Base-by-base conservation (phyloP, 2,888 invertebrate genomes). In the Eueremaeus valkanovi region DNA sequence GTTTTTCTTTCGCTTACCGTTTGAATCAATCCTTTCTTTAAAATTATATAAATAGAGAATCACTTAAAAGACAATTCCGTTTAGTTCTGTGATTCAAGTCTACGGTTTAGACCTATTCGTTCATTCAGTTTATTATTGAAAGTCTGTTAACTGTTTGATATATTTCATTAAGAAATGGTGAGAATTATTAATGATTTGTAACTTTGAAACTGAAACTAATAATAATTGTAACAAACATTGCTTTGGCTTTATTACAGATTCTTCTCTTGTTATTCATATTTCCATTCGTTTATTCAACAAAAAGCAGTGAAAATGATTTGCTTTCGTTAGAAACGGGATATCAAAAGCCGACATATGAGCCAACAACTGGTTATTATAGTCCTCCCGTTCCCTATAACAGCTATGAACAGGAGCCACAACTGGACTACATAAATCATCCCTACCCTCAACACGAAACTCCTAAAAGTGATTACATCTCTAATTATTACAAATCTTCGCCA, bases 251-350 rank as follows among this genome's bases (percentile, higher is more conserved):
- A 18, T 61, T 31, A 29, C 61, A 61, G 61, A 61, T 29, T 31
- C 31, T 61, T 29, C 18, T 13, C 13, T 61, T 61, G 16, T 1
- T 61, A 29, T 31, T 61, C 16, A 29, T 61, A 16, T 31, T 58
- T 29, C 18, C 61, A 13, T 16, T 29, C n/a, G 31, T 61, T 61
- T 61, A 61, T 29, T 61, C 29, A 13, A 31, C 61, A 29, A 61
- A 61, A 61, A 31, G 27, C 61, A 61, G 29, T 31, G 61, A 61
- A 61, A 61, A 31, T 27, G 61, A 61, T 61, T 61, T 61, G 31
- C 31, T 61, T 29, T 31, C 61, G 13, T 61, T 61, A 61, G 61
- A 61, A 29, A 61, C 61, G 27, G 61, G 61, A 29, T 70, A 42
- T 70, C 72, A 29, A 9, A 45, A 72, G 29, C 6, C 51, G 24